A percentile compares a stretch with the other conserved stretches of the same genome.
Evolutionary conservation across 2,797 vertebrate species (phyloP).

Genomic region (Bradypus variegatus): DNA sequence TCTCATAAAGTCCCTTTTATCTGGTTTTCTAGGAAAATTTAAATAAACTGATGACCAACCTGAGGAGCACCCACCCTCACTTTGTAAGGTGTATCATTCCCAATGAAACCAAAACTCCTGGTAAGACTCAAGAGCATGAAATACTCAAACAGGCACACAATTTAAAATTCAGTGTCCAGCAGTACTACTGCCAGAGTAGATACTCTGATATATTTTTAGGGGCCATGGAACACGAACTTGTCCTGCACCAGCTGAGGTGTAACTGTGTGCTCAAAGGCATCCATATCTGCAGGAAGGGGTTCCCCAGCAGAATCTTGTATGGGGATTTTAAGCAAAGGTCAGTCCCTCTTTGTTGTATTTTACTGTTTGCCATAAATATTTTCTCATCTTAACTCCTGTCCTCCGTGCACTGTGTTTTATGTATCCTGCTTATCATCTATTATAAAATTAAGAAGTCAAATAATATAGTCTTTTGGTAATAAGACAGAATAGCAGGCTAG

Average conservation of each 20-base stretch:
- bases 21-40: conserved; percentile 81
- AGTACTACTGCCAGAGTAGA: conserved; percentile 22
- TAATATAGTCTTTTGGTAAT: not conserved
- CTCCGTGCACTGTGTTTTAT: not conserved
- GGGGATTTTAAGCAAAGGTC: conserved; percentile 87
- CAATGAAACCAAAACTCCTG: conserved; percentile 86
- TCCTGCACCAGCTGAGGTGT: conserved; percentile 85
- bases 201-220: conserved; percentile 69
- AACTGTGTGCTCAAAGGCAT: conserved; percentile 86
- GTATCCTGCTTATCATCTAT: not conserved
- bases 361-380: conserved; percentile 59
- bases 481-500: not conserved
- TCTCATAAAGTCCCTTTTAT: conserved; percentile 67
- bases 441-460: not conserved
- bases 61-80: conserved; percentile 85
- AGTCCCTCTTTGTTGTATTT: not conserved
- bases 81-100: conserved; percentile 87
- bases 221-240: conserved; percentile 82
- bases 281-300: conserved; percentile 84
- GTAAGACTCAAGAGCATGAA: conserved; percentile 68
- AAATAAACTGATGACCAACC: conserved; percentile 86
- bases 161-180: not conserved
- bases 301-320: conserved; percentile 84
- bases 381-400: not conserved
- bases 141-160: not conserved